A percentile compares a stretch with the other conserved stretches of the same genome.
Conservation (phyloP, 2,888 invertebrate species). For the Dasypolia templi region DNA sequence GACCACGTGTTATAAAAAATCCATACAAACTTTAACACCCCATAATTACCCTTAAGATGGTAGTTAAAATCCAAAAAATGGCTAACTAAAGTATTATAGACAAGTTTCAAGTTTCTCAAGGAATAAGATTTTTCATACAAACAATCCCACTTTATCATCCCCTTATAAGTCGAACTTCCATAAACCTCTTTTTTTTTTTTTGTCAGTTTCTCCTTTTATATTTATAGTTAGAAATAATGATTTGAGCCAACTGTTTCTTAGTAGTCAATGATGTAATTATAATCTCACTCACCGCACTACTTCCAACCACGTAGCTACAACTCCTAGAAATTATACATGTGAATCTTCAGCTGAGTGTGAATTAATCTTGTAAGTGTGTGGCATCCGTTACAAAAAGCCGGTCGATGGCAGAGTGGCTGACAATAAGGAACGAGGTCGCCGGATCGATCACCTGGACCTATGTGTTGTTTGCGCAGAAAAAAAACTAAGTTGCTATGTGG, state of each 20-base stretch:
- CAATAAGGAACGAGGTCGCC: slow-evolving; percentile 71
- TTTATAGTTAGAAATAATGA: too few relatives aligned
- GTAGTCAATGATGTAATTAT: neutral
- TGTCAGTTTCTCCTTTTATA: too few relatives aligned
- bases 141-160: too few relatives aligned
- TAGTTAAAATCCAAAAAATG: too few relatives aligned
- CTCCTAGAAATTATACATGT: slow-evolving; percentile 50
- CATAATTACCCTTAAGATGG: too few relatives aligned
- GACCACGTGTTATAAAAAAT: too few relatives aligned
- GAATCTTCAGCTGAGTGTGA: slow-evolving; percentile 69
- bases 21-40: too few relatives aligned
- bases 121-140: too few relatives aligned
- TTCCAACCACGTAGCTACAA: slow-evolving; percentile 8
- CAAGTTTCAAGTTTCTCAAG: too few relatives aligned
- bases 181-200: too few relatives aligned
- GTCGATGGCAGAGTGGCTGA: slow-evolving; percentile 63
- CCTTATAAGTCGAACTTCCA: too few relatives aligned
- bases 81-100: too few relatives aligned
- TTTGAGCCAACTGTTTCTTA: neutral
- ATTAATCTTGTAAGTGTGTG: slow-evolving; percentile 75
- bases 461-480: slow-evolving; percentile 26
- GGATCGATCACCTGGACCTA: slow-evolving; percentile 74
- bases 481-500: neutral
- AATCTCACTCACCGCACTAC: slow-evolving; percentile 12
- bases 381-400: slow-evolving; percentile 68